Conservation (phyloP, 2,113 vertebrate species). For the Addax nasomaculatus region DNA sequence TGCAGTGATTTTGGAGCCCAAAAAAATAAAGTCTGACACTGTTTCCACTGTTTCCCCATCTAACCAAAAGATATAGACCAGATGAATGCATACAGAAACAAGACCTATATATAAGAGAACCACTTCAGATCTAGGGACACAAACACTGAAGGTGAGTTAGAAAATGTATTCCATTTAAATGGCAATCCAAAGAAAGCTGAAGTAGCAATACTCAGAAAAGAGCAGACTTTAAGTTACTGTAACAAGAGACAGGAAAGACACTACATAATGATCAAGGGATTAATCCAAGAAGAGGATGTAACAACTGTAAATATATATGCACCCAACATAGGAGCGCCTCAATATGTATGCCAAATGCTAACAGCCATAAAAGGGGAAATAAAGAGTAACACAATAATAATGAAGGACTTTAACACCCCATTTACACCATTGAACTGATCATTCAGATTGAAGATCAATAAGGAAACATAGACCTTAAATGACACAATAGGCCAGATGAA, state of each 20-base stretch:
- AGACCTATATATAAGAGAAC: neutral
- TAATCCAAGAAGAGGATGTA: neutral
- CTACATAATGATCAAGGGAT: neutral
- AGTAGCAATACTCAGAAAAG: neutral
- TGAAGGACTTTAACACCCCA: neutral
- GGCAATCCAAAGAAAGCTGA: neutral
- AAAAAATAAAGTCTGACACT: too few relatives aligned
- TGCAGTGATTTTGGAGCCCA: too few relatives aligned
- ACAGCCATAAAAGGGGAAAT: neutral
- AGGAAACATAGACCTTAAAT: neutral
- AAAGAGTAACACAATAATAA: neutral
- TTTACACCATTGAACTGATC: neutral
- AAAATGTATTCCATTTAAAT: neutral
- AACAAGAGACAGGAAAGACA: neutral
- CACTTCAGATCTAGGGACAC: neutral
- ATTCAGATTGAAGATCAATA: neutral
- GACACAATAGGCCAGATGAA: neutral
- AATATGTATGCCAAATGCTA: neutral
- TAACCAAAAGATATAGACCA: neutral
- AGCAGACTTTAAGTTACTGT: neutral
- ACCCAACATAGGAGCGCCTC: neutral
- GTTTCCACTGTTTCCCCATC: too few relatives aligned
- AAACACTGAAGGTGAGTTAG: neutral
- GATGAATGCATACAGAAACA: neutral
- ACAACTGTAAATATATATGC: neutral